A percentile compares a stretch with the other conserved stretches of the same genome.
These are phyloP conservation scores for Melopsittacus undulatus DNA, from an alignment of 2,797 vertebrate species.

Conservation along the genomic window DNA sequence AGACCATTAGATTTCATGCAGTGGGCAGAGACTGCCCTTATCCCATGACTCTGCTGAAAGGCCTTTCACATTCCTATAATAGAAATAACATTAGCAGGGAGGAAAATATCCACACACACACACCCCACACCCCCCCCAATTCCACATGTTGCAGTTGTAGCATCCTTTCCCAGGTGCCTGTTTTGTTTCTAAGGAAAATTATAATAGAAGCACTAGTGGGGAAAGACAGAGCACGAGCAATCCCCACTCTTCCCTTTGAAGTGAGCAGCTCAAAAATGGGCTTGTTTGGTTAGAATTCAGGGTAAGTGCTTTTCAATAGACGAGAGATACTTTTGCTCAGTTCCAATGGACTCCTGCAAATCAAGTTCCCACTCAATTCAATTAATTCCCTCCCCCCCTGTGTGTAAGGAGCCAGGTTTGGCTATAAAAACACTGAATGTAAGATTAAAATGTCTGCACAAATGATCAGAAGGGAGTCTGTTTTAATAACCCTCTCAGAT, in stretches of 20 bases:
- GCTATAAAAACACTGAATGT: conserved; percentile 70
- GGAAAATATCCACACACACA: background rate
- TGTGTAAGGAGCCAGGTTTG: conserved; percentile 59
- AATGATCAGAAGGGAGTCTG: conserved; percentile 69
- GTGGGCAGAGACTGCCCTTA: background rate
- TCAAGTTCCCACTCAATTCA: conserved; percentile 73
- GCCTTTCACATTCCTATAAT: background rate
- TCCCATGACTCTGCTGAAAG: background rate
- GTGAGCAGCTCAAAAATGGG: conserved; percentile 45
- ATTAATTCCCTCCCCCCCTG: conserved; percentile 59
- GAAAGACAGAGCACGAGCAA: conserved; percentile 23
- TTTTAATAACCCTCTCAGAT: conserved; percentile 72
- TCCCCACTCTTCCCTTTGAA: conserved; percentile 57
- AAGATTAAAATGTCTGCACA: conserved; percentile 71
- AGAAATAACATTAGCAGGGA: background rate
- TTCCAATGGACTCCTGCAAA: conserved; percentile 62
- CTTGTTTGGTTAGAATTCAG: conserved; percentile 66
- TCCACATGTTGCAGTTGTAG: background rate
- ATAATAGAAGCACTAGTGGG: conserved; percentile 35
- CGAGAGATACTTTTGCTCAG: conserved; percentile 35
- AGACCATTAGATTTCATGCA: background rate
- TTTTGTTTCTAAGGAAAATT: conserved; percentile 45
- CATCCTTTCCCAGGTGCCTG: conserved; percentile 20
- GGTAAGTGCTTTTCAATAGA: conserved; percentile 56
- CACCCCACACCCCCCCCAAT: background rate